Evolutionary conservation across 2,888 invertebrate genomes (phyloP).

Genomic region (Lordiphosa andalusiaca): DNA sequence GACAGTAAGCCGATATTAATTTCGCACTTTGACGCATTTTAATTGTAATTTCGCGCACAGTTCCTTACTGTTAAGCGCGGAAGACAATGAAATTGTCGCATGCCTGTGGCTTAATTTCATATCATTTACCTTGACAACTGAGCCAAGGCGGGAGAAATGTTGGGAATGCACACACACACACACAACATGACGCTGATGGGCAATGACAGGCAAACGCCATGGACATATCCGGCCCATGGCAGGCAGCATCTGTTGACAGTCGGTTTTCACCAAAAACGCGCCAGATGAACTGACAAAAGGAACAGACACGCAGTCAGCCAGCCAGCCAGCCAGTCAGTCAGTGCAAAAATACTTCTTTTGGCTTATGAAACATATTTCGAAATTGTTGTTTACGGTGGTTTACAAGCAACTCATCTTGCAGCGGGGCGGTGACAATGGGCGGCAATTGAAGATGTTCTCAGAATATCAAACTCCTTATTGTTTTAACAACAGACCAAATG

Average conservation of each 20-base stretch:
- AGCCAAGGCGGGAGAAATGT: conserved; percentile 7
- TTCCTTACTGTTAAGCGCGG: background rate
- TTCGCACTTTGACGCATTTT: conserved; percentile 37
- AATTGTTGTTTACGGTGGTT: conserved; percentile 25
- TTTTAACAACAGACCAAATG: no score
- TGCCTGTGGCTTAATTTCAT: conserved; percentile 32
- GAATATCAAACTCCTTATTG: conserved; percentile 8
- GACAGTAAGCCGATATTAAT: conserved; percentile 45
- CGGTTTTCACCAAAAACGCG: conserved; percentile 37
- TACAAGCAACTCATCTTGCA: no score
- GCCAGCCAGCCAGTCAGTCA: conserved; percentile 26
- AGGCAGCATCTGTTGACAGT: conserved; percentile 49
- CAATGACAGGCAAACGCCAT: conserved; percentile 58
- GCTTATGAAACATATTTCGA: conserved; percentile 58
- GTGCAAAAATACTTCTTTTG: conserved; percentile 47
- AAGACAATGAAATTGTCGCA: conserved; percentile 5
- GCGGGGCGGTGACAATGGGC: no score
- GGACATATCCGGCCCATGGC: conserved; percentile 58
- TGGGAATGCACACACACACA: background rate
- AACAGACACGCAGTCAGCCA: background rate
- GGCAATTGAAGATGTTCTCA: background rate
- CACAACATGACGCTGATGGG: conserved; percentile 49
- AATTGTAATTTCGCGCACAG: conserved; percentile 33
- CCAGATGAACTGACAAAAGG: conserved; percentile 1
- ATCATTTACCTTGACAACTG: conserved; percentile 49